A percentile compares a stretch with the other conserved stretches of the same genome.
Evolutionary conservation across 1,140 invertebrate genomes (phyloP).

Genomic region (Anastrepha ludens): DNA sequence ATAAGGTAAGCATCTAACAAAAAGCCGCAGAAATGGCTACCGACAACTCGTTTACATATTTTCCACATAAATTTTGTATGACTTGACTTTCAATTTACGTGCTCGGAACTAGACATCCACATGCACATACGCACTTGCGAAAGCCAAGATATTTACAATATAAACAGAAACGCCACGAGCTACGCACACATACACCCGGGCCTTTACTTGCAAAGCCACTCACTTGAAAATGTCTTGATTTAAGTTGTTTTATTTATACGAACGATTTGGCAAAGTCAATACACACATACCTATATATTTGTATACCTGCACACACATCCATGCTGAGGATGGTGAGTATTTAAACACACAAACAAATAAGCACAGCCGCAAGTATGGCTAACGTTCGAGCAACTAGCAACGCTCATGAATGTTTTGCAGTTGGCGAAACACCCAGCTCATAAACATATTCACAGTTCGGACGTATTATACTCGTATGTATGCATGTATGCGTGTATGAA

Average conservation of each 20-base stretch:
- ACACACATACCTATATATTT: background rate
- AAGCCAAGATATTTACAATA: background rate
- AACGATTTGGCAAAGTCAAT: conserved; percentile 38
- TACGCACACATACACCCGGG: background rate
- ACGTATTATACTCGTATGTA: background rate
- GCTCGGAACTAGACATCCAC: background rate
- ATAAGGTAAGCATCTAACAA: background rate
- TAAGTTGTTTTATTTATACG: conserved; percentile 44
- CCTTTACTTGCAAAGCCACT: background rate
- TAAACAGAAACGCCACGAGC: background rate
- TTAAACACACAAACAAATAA: conserved; percentile 4
- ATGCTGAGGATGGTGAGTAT: background rate
- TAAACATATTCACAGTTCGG: background rate
- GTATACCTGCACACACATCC: background rate
- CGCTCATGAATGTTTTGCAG: background rate
- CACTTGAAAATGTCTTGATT: conserved; percentile 48
- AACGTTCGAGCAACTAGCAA: background rate
- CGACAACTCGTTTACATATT: background rate
- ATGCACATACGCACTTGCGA: no score
- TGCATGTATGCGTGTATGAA: background rate
- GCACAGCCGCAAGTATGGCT: background rate
- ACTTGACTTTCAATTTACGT: conserved; percentile 31
- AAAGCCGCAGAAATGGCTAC: conserved; percentile 24
- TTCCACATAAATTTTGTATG: conserved; percentile 15
- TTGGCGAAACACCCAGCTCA: background rate